Evolutionary conservation across 2,888 invertebrate genomes (phyloP), one percentile per base, ranked within the genome.

Genomic region (Endomychus coccineus): DNA sequence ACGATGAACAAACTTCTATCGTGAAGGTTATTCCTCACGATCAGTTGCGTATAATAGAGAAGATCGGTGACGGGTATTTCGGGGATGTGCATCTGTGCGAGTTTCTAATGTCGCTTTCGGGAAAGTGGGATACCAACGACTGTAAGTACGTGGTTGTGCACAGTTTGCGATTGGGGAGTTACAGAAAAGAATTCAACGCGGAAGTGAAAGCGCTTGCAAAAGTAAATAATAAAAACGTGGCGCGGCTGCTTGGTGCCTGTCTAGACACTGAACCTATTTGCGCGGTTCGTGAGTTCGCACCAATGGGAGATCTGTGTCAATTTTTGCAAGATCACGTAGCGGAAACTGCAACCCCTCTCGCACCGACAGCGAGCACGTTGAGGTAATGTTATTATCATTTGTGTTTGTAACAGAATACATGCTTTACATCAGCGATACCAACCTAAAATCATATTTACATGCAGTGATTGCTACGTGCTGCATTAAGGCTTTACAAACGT

Each of bases 221-320:
- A 54, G 70, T 87, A 43, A 68, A 73, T 57, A 82, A 80, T 71
- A 71, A 75, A 31, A 84, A 85, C 64, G 75, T 87, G 51, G 79
- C 80, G 40, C 73, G 75, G 48, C 67, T 86, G 50, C 68, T 85
- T 48, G 85, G 84, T 46, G 81, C 80, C 50, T 83, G 81, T 63
- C 71, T 82, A 42, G 71, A 75, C 39, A 75, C 79, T 46, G 81
- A 83, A 56, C 83, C 86, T 33, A 74, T 80, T 53, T 80, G 80
- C 64, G 77, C 83, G 62, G 78, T 88, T 40, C 73, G 83, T 55
- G 87, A 88, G 66, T 82, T 80, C 64, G 71, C 76, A 64, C 79
- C 80, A 58, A 74, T 78, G 56, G 87, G 87, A 36, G 88, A 88
- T 70, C 74, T 88, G 58, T 83, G 86, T 71, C 84, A 86, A 69